Evolutionary conservation across 2,113 vertebrate genomes (phyloP).

Genomic region (Pollimyrus isidori): DNA sequence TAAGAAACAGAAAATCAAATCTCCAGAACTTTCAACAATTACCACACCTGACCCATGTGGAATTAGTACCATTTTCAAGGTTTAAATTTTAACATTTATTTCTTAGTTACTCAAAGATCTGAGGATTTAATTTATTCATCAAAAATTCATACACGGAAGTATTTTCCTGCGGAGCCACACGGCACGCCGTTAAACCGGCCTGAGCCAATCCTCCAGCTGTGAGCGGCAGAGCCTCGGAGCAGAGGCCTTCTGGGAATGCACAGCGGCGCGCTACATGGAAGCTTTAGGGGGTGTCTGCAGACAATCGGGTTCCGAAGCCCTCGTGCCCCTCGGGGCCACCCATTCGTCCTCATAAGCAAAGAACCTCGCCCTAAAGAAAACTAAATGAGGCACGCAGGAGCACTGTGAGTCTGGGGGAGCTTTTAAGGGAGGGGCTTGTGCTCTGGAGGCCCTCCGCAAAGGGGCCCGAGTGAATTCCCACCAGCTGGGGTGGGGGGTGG

Average conservation of each 20-base stretch:
- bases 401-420: background rate
- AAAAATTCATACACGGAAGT: background rate
- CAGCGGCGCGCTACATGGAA: accelerated
- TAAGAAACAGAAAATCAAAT: background rate
- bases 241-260: background rate
- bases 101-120: background rate
- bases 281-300: background rate
- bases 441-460: background rate
- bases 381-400: background rate
- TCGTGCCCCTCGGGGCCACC: background rate
- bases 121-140: background rate
- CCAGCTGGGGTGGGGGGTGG: background rate
- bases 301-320: background rate
- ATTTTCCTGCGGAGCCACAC: background rate
- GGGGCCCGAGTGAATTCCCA: background rate
- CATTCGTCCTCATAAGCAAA: background rate
- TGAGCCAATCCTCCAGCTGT: background rate
- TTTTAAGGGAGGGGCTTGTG: background rate
- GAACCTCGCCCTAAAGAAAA: background rate
- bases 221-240: background rate
- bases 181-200: background rate
- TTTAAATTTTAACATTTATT: background rate
- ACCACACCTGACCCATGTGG: background rate
- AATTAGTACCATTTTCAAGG: background rate
- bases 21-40: background rate